phyloP scores from a whole-genome alignment of 2,888 invertebrate genomes.

The Leptogaster cylindrica region DNA sequence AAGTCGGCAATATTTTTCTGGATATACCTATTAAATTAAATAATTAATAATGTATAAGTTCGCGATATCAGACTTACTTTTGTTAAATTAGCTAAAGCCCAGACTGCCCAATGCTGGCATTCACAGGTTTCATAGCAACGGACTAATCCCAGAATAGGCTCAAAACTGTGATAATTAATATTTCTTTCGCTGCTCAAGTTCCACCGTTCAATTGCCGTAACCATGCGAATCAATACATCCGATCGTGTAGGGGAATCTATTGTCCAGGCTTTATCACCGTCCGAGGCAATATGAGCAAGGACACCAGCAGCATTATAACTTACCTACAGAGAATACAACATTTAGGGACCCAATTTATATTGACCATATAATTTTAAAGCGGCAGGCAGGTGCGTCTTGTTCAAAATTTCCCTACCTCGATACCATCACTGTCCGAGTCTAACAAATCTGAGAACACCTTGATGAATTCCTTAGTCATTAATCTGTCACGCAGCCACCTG shows the following conservation, averaged over 20 bases:
- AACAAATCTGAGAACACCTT: conserved; percentile 85
- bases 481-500: conserved; percentile 74
- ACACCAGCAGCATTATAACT: conserved; percentile 97
- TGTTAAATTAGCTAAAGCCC: conserved; percentile 97
- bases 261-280: conserved; percentile 85
- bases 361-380: too few relatives aligned
- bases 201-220: conserved; percentile 86
- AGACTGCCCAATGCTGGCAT: conserved; percentile 96
- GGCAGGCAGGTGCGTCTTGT: too few relatives aligned
- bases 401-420: conserved; percentile 73
- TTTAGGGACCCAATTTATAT: too few relatives aligned
- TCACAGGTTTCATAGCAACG: conserved; percentile 84
- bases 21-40: conserved; percentile 64
- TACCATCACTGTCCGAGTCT: conserved; percentile 87
- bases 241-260: conserved; percentile 73
- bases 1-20: conserved; percentile 89
- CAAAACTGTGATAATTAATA: conserved; percentile 96
- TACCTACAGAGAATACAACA: conserved; percentile 64
- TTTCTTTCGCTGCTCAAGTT: conserved; percentile 85
- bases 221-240: conserved; percentile 77
- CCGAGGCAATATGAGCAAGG: conserved; percentile 92
- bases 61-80: conserved; percentile 56
- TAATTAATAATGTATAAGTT: conserved; percentile 37
- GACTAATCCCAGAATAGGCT: conserved; percentile 87
- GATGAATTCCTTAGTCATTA: conserved; percentile 87